These are phyloP conservation scores for Drosophila neotestacea DNA, from an alignment of 2,888 invertebrate genomes.

Conservation along the genomic window DNA sequence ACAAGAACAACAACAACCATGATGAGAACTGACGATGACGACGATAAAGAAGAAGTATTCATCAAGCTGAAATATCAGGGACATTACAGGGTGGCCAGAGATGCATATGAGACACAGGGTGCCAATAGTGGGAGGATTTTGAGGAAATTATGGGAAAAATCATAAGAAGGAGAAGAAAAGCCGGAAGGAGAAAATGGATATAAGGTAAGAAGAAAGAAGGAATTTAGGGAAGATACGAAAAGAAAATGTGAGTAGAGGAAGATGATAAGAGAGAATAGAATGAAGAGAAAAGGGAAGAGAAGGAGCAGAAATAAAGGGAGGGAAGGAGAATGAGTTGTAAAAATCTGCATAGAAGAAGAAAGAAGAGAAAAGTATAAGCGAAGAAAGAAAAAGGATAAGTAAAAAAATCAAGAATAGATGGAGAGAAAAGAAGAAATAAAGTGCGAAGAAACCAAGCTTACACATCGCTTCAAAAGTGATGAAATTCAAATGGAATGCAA, in stretches of 20 bases:
- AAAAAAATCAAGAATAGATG: neutral
- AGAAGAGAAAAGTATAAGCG: neutral
- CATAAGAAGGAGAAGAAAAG: neutral
- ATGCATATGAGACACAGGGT: slow-evolving; percentile 16
- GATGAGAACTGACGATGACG: slow-evolving; percentile 17
- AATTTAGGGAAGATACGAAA: neutral
- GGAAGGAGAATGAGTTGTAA: too few species aligned
- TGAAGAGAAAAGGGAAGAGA: neutral
- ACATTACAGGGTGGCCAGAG: slow-evolving; percentile 8
- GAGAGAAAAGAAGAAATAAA: neutral
- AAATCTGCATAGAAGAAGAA: neutral
- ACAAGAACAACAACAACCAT: slow-evolving; percentile 14
- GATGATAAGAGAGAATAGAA: slow-evolving; percentile 9
- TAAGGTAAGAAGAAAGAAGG: neutral
- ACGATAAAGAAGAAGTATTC: slow-evolving; percentile 35
- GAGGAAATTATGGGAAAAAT: neutral
- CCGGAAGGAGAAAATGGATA: neutral
- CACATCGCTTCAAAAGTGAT: slow-evolving; percentile 60
- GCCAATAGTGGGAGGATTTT: slow-evolving; percentile 17
- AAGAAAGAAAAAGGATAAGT: neutral
- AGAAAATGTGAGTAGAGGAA: neutral
- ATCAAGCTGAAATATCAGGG: slow-evolving; percentile 53
- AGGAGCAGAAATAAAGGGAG: neutral
- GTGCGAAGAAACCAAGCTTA: neutral
- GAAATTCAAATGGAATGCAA: slow-evolving; percentile 75